Conservation (phyloP, 1,140 invertebrate genomes). For the Muscidifurax raptorellus region DNA sequence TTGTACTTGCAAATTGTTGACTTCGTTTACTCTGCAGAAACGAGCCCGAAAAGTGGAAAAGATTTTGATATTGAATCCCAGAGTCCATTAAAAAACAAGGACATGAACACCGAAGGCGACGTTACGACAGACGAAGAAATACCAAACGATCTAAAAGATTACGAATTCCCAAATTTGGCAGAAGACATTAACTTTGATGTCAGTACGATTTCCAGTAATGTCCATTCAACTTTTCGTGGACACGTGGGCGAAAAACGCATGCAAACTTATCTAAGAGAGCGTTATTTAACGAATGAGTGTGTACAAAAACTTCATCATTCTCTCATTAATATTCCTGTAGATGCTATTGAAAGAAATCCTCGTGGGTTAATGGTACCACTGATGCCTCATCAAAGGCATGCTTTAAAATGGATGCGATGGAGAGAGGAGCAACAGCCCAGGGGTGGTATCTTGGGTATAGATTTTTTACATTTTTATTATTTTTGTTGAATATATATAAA, state of each 20-base stretch:
- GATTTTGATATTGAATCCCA: neutral
- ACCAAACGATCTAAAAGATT: neutral
- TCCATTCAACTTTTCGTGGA: neutral
- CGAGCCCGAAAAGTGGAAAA: neutral
- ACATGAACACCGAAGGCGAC: neutral
- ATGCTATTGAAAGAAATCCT: slow-evolving; percentile 79
- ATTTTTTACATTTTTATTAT: slow-evolving; percentile 23
- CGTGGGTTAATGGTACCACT: slow-evolving; percentile 80
- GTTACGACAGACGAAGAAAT: neutral
- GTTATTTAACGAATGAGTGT: slow-evolving; percentile 82
- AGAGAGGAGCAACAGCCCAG: slow-evolving; percentile 87
- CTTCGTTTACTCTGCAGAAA: neutral
- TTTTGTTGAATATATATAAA: slow-evolving; percentile 15
- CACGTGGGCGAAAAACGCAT: slow-evolving; percentile 15
- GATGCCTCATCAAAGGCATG: slow-evolving; percentile 92
- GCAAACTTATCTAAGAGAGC: slow-evolving; percentile 67
- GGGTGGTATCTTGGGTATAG: slow-evolving; percentile 84
- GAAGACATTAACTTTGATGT: slow-evolving; percentile 37
- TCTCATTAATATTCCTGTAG: slow-evolving; percentile 80
- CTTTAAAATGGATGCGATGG: slow-evolving; percentile 92
- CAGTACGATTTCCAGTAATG: neutral
- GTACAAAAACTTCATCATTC: slow-evolving; percentile 85
- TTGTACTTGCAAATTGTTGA: no score
- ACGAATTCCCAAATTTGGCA: neutral
- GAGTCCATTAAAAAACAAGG: neutral